Evolutionary conservation across 2,797 vertebrate species (phyloP).

Genomic region (Megalops cyprinoides): DNA sequence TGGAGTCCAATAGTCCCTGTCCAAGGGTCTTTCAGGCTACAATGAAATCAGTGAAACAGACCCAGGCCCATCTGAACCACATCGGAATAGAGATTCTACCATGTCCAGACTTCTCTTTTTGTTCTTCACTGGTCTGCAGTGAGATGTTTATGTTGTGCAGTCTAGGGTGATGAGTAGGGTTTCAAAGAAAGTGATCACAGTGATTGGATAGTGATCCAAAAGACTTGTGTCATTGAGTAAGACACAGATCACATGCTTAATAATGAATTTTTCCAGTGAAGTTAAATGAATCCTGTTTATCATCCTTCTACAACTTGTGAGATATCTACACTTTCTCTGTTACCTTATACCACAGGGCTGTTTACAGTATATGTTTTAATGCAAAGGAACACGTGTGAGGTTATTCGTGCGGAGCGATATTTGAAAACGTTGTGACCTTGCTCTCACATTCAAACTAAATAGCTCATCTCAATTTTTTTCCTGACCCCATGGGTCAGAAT

Average conservation of each 20-base stretch:
- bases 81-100: constrained; percentile 46
- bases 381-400: no score
- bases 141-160: constrained; percentile 45
- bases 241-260: constrained; percentile 47
- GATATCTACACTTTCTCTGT: no score
- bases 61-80: constrained; percentile 53
- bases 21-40: constrained; percentile 45
- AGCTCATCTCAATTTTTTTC: no score
- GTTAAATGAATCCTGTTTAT: background rate
- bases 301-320: no score
- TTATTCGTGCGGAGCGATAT: no score
- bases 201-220: constrained; percentile 52
- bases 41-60: constrained; percentile 33
- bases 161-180: constrained; percentile 52
- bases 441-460: no score
- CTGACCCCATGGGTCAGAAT: no score
- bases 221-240: constrained; percentile 57
- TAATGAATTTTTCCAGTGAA: background rate
- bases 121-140: constrained; percentile 15
- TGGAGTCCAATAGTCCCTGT: constrained; percentile 26
- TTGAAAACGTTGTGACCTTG: no score
- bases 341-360: no score
- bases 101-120: constrained; percentile 33
- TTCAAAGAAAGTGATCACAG: constrained; percentile 41
- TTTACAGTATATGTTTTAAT: no score